Evolutionary conservation across 2,797 vertebrate genomes (phyloP), one percentile per base, ranked within the genome.

Genomic region (Euthynnus affinis): DNA sequence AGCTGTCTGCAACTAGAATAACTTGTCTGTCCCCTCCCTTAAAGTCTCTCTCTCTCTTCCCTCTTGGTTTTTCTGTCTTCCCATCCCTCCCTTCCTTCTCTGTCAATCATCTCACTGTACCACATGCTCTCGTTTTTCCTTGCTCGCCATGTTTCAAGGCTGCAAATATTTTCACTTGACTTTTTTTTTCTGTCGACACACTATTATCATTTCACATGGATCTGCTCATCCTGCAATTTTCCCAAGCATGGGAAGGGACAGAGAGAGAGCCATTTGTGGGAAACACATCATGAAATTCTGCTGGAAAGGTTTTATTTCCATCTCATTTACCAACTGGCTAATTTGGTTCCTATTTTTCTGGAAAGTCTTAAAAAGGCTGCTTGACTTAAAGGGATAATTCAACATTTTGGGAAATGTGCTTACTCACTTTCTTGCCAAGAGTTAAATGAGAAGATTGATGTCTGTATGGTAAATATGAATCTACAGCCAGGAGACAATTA

Each of bases 1-100:
- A 94, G 93, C 94, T 94, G 93, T 90, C 91, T 93, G 87, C 71
- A 91, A 92, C 93, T 87, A 94, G 89, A 96, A 95, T 95, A 94
- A 94, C 94, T 93, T 78, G 82, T 90, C 87, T 86, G 73, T 86
- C 74, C 75, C 83, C 86, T 82, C 82, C 82, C 78, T 51, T 59
- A 23, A 40, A 48, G 53, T 74, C 72, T 61, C 51, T 74, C 72
- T 61, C 51, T 65, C 67, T 87, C 23, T 61, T 72, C 53, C 42
- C 64, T 86, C 65, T 78, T 52, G 29, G 37, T 71, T 71, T 89
- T 84, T 89, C 82, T 88, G 42, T 87, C 74, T 78, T 71, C 51
- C 56, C 74, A 49, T 71, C 74, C 56, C 22, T 71, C 75, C 42
- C 49, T 32, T 62, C 60, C 76, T 48, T 76, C 51, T 63, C 76